These are phyloP conservation scores for Datnioides undecimradiatus DNA, from an alignment of 2,113 vertebrate genomes.

Conservation along the genomic window DNA sequence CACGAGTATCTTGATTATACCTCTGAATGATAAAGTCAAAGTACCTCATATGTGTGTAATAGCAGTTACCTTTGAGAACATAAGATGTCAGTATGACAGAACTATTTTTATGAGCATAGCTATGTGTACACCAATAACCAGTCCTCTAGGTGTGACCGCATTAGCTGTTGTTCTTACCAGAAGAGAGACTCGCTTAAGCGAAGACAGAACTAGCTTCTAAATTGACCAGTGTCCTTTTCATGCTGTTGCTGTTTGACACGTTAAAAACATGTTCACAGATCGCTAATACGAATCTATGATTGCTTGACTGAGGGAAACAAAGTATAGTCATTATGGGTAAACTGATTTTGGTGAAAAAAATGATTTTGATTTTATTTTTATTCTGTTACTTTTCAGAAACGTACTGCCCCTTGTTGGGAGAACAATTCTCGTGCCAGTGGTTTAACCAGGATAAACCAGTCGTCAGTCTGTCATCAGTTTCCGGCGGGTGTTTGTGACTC, in stretches of 20 bases:
- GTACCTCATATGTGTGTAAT: background rate
- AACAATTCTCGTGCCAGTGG: slow-evolving; percentile 29
- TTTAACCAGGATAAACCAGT: slow-evolving; percentile 51
- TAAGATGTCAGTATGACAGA: too few species aligned
- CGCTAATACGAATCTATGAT: background rate
- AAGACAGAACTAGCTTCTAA: background rate
- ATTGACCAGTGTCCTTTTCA: background rate
- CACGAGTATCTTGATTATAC: background rate
- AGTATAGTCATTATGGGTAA: background rate
- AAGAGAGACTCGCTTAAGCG: background rate
- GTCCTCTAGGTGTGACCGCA: background rate
- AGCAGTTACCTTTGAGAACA: background rate
- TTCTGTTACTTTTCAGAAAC: too few species aligned
- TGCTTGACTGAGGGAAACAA: background rate
- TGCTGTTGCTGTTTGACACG: background rate
- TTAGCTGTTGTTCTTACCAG: background rate
- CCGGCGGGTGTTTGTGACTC: slow-evolving; percentile 68
- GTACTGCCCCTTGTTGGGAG: slow-evolving; percentile 30
- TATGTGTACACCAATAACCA: background rate
- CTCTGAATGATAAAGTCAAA: background rate
- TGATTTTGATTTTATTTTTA: background rate
- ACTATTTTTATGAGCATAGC: background rate
- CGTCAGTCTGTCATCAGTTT: slow-evolving; percentile 65
- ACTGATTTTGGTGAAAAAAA: too few species aligned
- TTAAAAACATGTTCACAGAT: background rate